These are phyloP conservation scores for Scatophagus argus DNA, from an alignment of 2,113 vertebrate genomes.

Conservation along the genomic window DNA sequence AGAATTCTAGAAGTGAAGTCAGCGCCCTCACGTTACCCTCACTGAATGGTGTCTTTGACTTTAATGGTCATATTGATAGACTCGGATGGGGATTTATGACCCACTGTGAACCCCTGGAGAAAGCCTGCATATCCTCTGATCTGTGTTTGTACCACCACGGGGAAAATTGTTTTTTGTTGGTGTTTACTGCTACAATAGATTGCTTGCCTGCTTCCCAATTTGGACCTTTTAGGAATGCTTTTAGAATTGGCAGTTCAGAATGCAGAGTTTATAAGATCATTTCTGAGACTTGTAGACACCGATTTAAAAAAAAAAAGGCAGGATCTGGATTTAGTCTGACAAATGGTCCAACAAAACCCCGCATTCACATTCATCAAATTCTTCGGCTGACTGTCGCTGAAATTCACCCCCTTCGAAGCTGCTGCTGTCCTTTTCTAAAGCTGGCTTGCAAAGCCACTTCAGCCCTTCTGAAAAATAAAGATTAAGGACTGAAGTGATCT, in stretches of 20 bases:
- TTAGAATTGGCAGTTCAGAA: neutral
- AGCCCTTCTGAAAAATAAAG: conserved; percentile 31
- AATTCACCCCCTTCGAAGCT: conserved; percentile 12
- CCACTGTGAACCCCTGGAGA: neutral
- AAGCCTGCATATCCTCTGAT: conserved; percentile 14
- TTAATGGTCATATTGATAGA: conserved; percentile 16
- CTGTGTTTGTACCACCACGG: conserved; percentile 9
- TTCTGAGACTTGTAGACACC: neutral
- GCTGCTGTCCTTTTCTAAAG: conserved; percentile 14
- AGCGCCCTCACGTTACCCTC: conserved; percentile 12
- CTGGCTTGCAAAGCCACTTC: conserved; percentile 21
- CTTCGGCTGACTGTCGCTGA: neutral
- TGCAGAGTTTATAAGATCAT: neutral
- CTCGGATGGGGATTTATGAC: conserved; percentile 4
- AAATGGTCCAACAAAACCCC: conserved; percentile 7
- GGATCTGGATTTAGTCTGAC: conserved; percentile 16
- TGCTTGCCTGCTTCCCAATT: neutral
- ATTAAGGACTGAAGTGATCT: conserved; percentile 34
- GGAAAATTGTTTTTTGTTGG: neutral
- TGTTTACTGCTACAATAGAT: neutral
- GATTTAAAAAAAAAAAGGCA: neutral
- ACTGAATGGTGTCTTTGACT: conserved; percentile 9
- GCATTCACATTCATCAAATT: conserved; percentile 10
- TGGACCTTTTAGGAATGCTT: neutral
- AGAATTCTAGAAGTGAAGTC: neutral